These are phyloP conservation scores for Melopsittacus undulatus DNA, from an alignment of 2,797 vertebrate species.

Conservation along the genomic window DNA sequence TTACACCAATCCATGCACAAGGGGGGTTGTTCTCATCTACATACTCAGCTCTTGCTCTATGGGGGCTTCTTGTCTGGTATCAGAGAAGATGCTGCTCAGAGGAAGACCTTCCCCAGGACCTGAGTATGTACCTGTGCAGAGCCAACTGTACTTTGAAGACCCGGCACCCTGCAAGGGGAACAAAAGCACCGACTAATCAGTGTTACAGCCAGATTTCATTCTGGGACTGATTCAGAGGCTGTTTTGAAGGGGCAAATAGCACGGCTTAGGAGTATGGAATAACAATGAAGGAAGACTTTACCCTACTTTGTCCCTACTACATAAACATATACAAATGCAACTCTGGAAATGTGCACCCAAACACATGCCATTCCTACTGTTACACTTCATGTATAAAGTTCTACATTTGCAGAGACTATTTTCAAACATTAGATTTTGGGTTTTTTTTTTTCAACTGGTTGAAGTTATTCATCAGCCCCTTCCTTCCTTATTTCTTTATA, in stretches of 20 bases:
- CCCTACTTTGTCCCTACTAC: not conserved
- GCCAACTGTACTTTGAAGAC: not conserved
- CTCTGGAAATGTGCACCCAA: not conserved
- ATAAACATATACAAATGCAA: not conserved
- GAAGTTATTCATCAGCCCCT: not conserved
- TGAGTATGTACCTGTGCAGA: not conserved
- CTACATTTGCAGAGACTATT: not conserved
- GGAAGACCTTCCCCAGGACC: not conserved
- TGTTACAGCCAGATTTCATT: not conserved
- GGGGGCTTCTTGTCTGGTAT: not conserved
- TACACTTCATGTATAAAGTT: not conserved
- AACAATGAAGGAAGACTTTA: not conserved
- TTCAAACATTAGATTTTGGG: not conserved
- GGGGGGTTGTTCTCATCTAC: not conserved
- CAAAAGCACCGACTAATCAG: not conserved
- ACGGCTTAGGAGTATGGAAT: not conserved
- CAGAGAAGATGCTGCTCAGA: not conserved
- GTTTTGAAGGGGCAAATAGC: not conserved
- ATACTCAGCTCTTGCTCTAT: not conserved
- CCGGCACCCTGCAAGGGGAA: not conserved
- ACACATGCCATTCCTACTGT: not conserved
- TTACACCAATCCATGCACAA: too few species aligned
- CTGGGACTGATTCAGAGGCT: not conserved
- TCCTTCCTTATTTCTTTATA: not conserved
- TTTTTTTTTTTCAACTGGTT: too few species aligned